Evolutionary conservation across 2,888 invertebrate species (phyloP), one percentile per base, ranked within the genome.

Genomic region (Lomographa bimaculata): DNA sequence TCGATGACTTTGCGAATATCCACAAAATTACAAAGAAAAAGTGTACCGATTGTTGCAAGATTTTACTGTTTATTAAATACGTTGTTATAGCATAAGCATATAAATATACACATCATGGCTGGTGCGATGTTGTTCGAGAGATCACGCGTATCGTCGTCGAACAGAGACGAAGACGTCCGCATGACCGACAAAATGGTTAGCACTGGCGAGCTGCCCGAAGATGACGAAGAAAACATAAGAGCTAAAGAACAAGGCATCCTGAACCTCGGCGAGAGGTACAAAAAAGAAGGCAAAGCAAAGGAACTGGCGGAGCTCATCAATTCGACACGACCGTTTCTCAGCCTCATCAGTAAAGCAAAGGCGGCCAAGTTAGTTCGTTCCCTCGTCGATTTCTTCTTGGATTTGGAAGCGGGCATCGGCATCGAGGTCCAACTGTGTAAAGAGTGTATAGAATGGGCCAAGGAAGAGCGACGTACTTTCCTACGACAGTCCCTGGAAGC

Each of bases 361-460:
- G 99, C 99, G 33, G 99, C 99, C 0, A 99, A 99, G 85, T 89
- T 99, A 64, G 99, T 99, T 4, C 93, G 99, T 51, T 96, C 97
- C 9, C 90, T 99, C 59, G 98, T 99, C 5, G 99, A 99, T 79
- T 94, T 98, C 90, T 99, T 99, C 84, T 89, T 99, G 59, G 98
- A 98, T 76, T 93, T 99, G 85, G 98, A 99, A 79, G 98, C 98
- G 50, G 96, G 95, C 29, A 98, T 97, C 52, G 98, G 98, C 33
- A 97, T 97, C 50, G 98, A 98, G 91, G 95, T 95, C 34, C 94
- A 96, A 82, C 87, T 97, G 47, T 97, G 97, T 81, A 96, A 96
- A 89, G 99, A 99, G 89, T 99, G 98, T 89, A 99, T 99, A 89
- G 97, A 98, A 89, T 99, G 99, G 99, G 98, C 99, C 14, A 98